phyloP scores from a whole-genome alignment of 2,797 vertebrate species.

The Pseudochirops cupreus region DNA sequence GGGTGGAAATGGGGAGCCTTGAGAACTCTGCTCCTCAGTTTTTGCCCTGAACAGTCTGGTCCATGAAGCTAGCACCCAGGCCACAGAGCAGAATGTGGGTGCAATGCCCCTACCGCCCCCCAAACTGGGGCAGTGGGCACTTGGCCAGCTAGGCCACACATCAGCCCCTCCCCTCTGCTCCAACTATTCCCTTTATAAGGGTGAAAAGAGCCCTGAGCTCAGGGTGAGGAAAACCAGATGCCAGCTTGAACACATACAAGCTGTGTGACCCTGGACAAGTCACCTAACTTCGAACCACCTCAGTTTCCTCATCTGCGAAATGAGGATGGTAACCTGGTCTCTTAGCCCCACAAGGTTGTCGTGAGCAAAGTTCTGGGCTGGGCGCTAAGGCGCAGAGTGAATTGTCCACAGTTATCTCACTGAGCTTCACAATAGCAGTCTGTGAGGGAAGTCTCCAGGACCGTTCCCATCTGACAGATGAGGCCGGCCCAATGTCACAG shows the following conservation, averaged over 20 bases:
- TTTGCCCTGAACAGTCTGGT: no score
- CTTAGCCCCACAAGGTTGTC: neutral
- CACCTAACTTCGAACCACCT: neutral
- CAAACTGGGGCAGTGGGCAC: rapidly evolving
- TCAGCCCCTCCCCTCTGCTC: neutral
- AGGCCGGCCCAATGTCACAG: neutral
- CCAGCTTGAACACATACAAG: neutral
- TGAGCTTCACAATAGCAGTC: neutral
- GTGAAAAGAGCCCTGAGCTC: rapidly evolving
- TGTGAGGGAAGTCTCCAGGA: neutral
- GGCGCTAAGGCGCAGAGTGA: neutral
- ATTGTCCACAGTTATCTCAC: neutral
- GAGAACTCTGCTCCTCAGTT: rapidly evolving
- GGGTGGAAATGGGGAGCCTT: neutral
- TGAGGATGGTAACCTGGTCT: neutral
- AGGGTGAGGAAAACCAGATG: rapidly evolving
- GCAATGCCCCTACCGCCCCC: neutral
- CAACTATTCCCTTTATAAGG: neutral
- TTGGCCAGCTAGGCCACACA: rapidly evolving
- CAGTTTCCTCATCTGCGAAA: neutral
- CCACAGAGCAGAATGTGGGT: neutral
- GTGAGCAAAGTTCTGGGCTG: neutral
- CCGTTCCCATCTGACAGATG: constrained; percentile 13
- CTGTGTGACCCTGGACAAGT: rapidly evolving
- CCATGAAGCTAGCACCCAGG: rapidly evolving